Percentiles rank a stretch among this genome's conserved stretches.
Conservation (phyloP, 2,797 vertebrate genomes). For the Danio kyathit region DNA sequence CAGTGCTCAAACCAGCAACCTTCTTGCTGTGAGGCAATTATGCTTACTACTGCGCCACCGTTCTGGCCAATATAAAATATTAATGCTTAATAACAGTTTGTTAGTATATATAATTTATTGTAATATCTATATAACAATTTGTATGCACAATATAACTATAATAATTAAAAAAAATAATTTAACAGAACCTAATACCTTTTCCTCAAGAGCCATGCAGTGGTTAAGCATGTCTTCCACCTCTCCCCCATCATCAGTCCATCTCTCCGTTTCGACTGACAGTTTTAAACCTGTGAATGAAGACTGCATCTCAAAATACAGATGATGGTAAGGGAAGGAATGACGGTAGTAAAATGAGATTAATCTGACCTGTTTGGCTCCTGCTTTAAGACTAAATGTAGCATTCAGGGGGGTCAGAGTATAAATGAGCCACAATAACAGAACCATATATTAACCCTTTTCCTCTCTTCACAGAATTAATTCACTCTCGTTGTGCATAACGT, state of each 20-base stretch:
- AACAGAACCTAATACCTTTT: no score
- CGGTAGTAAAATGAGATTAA: conserved; percentile 78
- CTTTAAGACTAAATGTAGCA: conserved; percentile 75
- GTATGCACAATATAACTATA: no score
- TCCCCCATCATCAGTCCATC: neutral
- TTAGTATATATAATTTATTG: no score
- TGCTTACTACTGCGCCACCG: no score
- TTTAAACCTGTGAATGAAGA: conserved; percentile 47
- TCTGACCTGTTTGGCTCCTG: conserved; percentile 77
- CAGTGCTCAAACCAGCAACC: no score
- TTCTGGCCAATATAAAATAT: no score
- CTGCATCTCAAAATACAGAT: conserved; percentile 44
- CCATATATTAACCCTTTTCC: conserved; percentile 76
- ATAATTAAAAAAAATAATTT: no score
- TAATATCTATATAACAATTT: no score
- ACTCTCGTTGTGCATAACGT: conserved; percentile 35
- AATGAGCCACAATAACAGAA: conserved; percentile 73
- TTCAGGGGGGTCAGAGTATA: conserved; percentile 70
- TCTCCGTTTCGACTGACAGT: neutral
- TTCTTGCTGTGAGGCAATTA: no score
- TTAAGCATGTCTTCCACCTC: neutral
- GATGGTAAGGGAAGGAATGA: conserved; percentile 52
- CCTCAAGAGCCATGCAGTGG: no score
- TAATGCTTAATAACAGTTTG: no score
- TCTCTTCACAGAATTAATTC: conserved; percentile 79